Conservation (phyloP, 2,113 vertebrate species). For the Microtus richardsoni region DNA sequence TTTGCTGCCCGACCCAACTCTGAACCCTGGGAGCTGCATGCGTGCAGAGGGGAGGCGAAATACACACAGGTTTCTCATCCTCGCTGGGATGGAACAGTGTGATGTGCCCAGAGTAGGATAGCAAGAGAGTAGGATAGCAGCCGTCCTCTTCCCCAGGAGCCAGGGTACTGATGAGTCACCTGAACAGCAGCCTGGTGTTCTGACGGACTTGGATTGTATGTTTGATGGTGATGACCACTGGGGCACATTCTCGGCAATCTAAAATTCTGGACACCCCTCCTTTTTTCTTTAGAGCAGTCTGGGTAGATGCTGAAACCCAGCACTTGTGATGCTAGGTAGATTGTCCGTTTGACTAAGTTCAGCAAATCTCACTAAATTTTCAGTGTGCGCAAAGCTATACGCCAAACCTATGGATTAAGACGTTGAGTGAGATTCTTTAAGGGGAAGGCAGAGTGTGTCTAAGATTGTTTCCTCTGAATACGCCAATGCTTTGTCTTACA, state of each 20-base stretch:
- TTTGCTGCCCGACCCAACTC: constrained; percentile 8
- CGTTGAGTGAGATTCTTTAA: background rate
- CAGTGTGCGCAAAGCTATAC: no score
- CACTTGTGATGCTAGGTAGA: accelerated
- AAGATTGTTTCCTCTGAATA: background rate
- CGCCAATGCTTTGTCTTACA: background rate
- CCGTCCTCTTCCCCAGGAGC: accelerated
- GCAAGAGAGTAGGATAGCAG: background rate
- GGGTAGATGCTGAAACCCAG: background rate
- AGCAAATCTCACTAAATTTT: background rate
- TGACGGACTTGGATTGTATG: accelerated
- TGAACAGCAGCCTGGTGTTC: accelerated
- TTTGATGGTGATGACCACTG: background rate
- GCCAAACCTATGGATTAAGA: no score
- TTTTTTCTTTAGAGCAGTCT: background rate
- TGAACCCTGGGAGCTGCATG: background rate
- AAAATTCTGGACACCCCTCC: background rate
- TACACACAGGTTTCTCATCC: background rate
- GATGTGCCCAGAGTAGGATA: background rate
- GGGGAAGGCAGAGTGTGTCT: accelerated
- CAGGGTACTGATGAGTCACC: background rate
- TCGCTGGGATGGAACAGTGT: background rate
- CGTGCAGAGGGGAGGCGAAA: background rate
- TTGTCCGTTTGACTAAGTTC: background rate
- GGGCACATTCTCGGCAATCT: background rate